Evolutionary conservation across 1,140 invertebrate genomes (phyloP), one percentile per base, ranked within the genome.

Genomic region (Nautilus pompilius): DNA sequence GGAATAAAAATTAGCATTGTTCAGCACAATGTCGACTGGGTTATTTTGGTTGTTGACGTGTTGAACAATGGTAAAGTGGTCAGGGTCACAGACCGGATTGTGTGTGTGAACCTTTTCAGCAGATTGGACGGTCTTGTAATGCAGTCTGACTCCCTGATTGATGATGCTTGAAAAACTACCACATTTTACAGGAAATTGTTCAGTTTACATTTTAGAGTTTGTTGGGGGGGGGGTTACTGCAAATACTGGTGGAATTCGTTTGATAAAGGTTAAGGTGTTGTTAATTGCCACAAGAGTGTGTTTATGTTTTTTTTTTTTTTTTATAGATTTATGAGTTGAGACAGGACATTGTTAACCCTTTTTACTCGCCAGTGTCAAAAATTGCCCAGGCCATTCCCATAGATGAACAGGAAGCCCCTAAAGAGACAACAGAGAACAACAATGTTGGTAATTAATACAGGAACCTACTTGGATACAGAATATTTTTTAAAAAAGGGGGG

Each of bases 291-390:
- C 5, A 33, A 10, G 10, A 5, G 17, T 2, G 20, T 34, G 3
- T 33, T 13, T 26, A 5, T 24, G n/a, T 13, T 29, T 2, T 24
- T 15, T 33, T 56, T 36, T 41, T 56, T 70, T 48, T 51, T 46
- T 59, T 67, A 17, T 61, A 78, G 76, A 77, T 78, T 41, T 78
- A 74, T 73, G 76, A 78, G 58, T 55, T 77, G 34, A 63, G 76
- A 22, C 74, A 67, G 45, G 76, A 78, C 54, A 77, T 77, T 29
- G 70, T 71, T 26, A 78, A 78, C 45, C 76, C 74, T 8, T 58
- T 62, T 10, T 78, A 67, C 29, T 28, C 51, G 63, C 53, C 26
- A 57, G 28, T 33, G 20, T n/a, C n/a, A n/a, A n/a, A n/a, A n/a
- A n/a, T n/a, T n/a, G n/a, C n/a, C n/a, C n/a, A n/a, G n/a, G n/a